phyloP scores from a whole-genome alignment of 2,113 vertebrate species.

The Catharus fuscescens region DNA sequence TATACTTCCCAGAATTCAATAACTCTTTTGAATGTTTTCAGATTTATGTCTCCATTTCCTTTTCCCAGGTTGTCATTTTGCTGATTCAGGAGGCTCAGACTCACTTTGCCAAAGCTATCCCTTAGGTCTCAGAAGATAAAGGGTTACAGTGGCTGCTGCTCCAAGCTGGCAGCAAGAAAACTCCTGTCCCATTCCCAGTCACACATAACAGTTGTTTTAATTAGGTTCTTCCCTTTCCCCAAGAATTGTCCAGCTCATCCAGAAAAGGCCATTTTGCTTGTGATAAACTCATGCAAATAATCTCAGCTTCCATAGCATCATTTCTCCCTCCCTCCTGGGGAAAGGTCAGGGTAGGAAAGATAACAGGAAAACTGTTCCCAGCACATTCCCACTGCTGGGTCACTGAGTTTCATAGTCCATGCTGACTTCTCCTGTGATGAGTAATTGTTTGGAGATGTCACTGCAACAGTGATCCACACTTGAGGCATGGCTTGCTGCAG shows the following conservation, averaged over 20 bases:
- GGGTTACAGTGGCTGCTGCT: neutral
- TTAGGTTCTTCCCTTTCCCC: neutral
- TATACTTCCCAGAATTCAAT: neutral
- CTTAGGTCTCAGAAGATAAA: neutral
- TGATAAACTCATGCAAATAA: neutral
- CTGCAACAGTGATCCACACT: neutral
- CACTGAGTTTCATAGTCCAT: neutral
- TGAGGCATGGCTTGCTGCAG: neutral
- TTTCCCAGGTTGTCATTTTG: neutral
- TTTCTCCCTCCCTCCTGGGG: neutral
- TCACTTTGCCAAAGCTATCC: neutral
- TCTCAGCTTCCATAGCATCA: neutral
- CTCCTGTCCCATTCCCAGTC: neutral
- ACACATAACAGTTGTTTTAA: neutral
- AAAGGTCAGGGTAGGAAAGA: neutral
- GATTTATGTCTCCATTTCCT: neutral
- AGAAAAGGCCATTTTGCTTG: neutral
- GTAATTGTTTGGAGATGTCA: neutral
- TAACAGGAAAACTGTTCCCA: neutral
- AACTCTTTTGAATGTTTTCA: neutral
- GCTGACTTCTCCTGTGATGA: neutral
- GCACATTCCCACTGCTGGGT: neutral
- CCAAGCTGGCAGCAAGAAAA: neutral
- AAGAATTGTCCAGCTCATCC: neutral
- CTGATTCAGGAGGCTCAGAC: neutral